phyloP scores from a whole-genome alignment of 2,888 invertebrate species.

The Lysandra bellargus region DNA sequence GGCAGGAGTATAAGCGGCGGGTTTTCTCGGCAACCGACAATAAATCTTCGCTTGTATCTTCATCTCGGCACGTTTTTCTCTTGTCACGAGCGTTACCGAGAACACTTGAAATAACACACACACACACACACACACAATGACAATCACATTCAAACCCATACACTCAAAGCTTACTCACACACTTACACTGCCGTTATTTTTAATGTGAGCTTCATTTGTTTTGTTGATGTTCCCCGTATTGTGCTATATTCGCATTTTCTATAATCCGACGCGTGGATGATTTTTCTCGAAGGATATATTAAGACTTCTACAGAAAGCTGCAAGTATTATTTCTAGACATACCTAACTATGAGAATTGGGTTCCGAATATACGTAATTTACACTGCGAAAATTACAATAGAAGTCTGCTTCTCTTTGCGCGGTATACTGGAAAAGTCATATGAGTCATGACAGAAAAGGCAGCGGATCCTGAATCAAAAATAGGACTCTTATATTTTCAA shows the following conservation, averaged over 20 bases:
- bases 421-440: too few relatives aligned
- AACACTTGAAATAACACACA: constrained; percentile 52
- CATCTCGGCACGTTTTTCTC: constrained; percentile 50
- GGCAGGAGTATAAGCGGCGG: constrained; percentile 34
- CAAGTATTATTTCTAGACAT: too few relatives aligned
- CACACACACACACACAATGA: not conserved
- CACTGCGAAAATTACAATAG: too few relatives aligned
- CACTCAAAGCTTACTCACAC: not conserved
- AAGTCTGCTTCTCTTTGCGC: too few relatives aligned
- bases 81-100: constrained; percentile 49
- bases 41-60: constrained; percentile 48
- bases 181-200: not conserved
- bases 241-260: constrained; percentile 19
- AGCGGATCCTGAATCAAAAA: too few relatives aligned
- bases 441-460: too few relatives aligned
- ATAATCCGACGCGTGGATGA: not conserved
- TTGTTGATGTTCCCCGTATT: constrained; percentile 1
- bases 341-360: too few relatives aligned
- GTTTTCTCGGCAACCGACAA: constrained; percentile 38
- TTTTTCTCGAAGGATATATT: constrained; percentile 13
- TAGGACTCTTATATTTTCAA: too few relatives aligned
- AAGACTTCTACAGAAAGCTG: not conserved
- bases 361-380: too few relatives aligned
- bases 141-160: not conserved
- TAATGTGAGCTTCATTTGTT: constrained; percentile 1